Conservation (phyloP, 1,140 invertebrate species). For the Pentalonia nigronervosa region DNA sequence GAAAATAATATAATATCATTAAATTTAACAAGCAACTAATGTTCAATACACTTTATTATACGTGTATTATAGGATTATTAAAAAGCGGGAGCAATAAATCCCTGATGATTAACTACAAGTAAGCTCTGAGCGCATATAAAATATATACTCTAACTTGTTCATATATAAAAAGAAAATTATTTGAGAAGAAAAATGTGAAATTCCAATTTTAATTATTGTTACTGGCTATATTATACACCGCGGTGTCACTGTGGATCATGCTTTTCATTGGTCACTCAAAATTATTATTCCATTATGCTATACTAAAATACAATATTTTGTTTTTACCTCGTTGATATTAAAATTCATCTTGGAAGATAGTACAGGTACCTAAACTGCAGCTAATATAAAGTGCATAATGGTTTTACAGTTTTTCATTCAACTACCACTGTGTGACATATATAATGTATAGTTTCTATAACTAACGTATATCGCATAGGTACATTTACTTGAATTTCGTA, state of each 20-base stretch:
- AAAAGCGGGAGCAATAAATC: conserved; percentile 24
- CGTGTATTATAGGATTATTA: background rate
- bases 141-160: background rate
- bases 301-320: too few relatives aligned
- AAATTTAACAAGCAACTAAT: conserved; percentile 16
- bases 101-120: conserved; percentile 38
- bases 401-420: too few relatives aligned
- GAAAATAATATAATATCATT: background rate
- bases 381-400: too few relatives aligned
- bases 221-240: background rate
- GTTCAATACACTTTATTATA: background rate
- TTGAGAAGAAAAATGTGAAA: background rate
- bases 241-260: too few relatives aligned
- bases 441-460: too few relatives aligned
- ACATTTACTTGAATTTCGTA: too few relatives aligned
- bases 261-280: background rate
- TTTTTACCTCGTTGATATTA: too few relatives aligned
- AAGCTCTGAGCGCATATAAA: background rate
- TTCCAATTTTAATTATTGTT: background rate
- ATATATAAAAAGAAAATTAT: background rate
- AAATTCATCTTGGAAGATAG: too few relatives aligned
- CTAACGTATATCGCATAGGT: too few relatives aligned
- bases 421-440: too few relatives aligned
- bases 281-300: background rate
- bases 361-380: too few relatives aligned